These are phyloP conservation scores for Tachysurus fulvidraco DNA, from an alignment of 2,113 vertebrate genomes.

Conservation along the genomic window DNA sequence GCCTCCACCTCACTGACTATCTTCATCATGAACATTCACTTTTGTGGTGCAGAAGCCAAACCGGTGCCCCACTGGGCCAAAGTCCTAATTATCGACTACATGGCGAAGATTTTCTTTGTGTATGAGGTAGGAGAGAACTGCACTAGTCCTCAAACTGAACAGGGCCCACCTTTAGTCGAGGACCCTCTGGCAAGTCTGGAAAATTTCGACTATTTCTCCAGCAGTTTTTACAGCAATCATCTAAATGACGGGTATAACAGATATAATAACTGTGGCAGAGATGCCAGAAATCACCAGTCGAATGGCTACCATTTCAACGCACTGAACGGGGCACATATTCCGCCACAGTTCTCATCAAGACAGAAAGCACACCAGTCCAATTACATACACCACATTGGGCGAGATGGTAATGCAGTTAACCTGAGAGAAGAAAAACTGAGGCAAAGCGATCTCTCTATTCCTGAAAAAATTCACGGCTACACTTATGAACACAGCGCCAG, in stretches of 20 bases:
- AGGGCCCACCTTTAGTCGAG: constrained; percentile 64
- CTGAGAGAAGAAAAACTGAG: constrained; percentile 46
- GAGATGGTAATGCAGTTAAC: constrained; percentile 44
- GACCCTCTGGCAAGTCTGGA: constrained; percentile 61
- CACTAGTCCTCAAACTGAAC: constrained; percentile 70
- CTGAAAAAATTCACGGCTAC: constrained; percentile 56
- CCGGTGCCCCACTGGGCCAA: constrained; percentile 95
- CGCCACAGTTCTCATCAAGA: constrained; percentile 20
- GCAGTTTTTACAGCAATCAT: constrained; percentile 35
- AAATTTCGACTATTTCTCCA: constrained; percentile 57
- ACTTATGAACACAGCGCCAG: constrained; percentile 60
- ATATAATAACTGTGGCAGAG: constrained; percentile 35
- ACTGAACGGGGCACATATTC: constrained; percentile 7
- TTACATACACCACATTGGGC: constrained; percentile 45
- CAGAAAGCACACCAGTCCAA: constrained; percentile 33
- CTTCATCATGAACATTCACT: constrained; percentile 98
- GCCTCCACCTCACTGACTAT: constrained; percentile 95
- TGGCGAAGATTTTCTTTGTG: constrained; percentile 94
- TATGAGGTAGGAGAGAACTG: constrained; percentile 96
- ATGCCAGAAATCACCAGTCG: constrained; percentile 46
- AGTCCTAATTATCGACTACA: constrained; percentile 92
- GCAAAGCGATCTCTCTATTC: constrained; percentile 50
- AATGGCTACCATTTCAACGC: constrained; percentile 57
- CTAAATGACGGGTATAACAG: constrained; percentile 40
- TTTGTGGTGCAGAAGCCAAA: constrained; percentile 92